A percentile compares a stretch with the other conserved stretches of the same genome.
These are phyloP conservation scores for Chaenodraco wilsoni DNA, from an alignment of 2,797 vertebrate genomes.

Conservation along the genomic window DNA sequence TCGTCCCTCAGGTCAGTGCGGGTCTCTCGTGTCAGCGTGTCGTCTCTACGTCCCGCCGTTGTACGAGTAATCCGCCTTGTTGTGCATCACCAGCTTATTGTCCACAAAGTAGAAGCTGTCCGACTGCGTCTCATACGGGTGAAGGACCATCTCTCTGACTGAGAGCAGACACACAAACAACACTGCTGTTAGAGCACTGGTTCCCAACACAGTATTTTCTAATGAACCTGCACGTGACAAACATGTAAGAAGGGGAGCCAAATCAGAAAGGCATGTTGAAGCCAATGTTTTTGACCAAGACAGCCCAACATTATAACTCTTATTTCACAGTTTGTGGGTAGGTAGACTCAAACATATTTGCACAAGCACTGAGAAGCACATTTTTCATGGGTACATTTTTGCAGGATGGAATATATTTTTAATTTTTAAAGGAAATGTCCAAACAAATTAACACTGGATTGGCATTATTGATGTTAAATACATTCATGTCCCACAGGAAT, in stretches of 20 bases:
- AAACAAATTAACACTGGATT: not conserved
- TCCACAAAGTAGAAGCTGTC: slow-evolving; percentile 99
- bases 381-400: too few species aligned
- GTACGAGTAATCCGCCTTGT: slow-evolving; percentile 99
- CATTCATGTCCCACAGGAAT: not conserved
- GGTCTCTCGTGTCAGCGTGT: slow-evolving; percentile 12
- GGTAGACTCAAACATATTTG: too few species aligned
- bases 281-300: too few species aligned
- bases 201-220: not conserved
- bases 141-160: slow-evolving; percentile 96
- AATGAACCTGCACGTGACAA: too few species aligned
- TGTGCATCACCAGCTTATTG: slow-evolving; percentile 99
- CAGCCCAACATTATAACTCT: too few species aligned
- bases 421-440: not conserved
- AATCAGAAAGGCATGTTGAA: too few species aligned
- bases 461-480: not conserved
- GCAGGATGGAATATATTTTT: too few species aligned
- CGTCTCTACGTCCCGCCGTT: slow-evolving; percentile 88
- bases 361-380: too few species aligned
- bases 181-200: slow-evolving; percentile 17
- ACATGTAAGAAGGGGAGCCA: too few species aligned
- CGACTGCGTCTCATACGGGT: slow-evolving; percentile 96
- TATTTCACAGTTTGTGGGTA: too few species aligned
- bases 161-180: slow-evolving; percentile 46
- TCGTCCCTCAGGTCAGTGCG: slow-evolving; percentile 48